These are phyloP conservation scores for Yponomeuta sedellus DNA, from an alignment of 2,888 invertebrate genomes.

Conservation along the genomic window DNA sequence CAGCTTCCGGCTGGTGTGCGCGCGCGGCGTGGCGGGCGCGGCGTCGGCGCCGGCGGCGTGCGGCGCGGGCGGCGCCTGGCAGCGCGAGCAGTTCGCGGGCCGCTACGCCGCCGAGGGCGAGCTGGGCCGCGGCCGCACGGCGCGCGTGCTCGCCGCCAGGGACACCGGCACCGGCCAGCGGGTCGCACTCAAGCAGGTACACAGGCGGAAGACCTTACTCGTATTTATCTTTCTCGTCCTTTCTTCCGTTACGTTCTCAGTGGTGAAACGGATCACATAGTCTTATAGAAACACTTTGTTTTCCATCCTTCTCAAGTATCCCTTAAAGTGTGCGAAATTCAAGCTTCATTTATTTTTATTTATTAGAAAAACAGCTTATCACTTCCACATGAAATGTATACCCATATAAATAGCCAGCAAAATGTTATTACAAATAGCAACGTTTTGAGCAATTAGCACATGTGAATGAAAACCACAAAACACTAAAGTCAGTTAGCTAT, in stretches of 20 bases:
- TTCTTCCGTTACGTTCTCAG: background rate
- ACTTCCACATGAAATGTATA: too few relatives aligned
- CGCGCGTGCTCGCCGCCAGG: conserved; percentile 82
- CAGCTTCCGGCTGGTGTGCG: conserved; percentile 80
- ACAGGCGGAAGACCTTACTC: too few relatives aligned
- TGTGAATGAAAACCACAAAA: too few relatives aligned
- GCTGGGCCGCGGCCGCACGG: conserved; percentile 83
- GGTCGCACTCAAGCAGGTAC: conserved; percentile 84
- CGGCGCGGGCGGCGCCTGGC: conserved; percentile 74
- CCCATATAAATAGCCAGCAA: too few relatives aligned
- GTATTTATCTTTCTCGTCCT: background rate
- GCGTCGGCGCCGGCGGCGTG: conserved; percentile 78
- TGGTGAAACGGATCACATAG: background rate
- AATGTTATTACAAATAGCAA: too few relatives aligned
- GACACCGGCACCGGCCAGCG: conserved; percentile 86
- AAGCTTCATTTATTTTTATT: too few relatives aligned
- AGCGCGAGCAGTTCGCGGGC: conserved; percentile 79
- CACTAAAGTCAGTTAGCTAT: too few relatives aligned
- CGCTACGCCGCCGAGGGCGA: conserved; percentile 80
- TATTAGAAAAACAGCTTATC: too few relatives aligned
- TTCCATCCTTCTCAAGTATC: too few relatives aligned
- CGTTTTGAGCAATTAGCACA: too few relatives aligned
- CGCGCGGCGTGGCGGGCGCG: conserved; percentile 77
- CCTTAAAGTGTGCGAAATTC: too few relatives aligned
- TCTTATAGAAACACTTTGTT: too few relatives aligned